Evolutionary conservation across 2,888 invertebrate species (phyloP).

Genomic region (Cheilosia vulpina): DNA sequence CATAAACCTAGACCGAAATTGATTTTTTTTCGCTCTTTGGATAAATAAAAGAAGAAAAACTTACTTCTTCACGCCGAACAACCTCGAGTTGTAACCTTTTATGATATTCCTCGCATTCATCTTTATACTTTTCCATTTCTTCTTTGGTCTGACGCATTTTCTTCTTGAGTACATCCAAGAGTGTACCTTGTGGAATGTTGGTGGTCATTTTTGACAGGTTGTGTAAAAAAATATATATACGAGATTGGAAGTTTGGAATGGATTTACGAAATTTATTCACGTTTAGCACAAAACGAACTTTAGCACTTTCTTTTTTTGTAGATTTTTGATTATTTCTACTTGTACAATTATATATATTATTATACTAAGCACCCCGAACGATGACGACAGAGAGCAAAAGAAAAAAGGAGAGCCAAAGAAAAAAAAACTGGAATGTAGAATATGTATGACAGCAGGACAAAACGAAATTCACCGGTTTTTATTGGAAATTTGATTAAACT

Average conservation of each 20-base stretch:
- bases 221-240: slow-evolving; percentile 29
- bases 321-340: slow-evolving; percentile 24
- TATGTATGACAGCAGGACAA: slow-evolving; percentile 64
- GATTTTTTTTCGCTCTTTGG: not conserved
- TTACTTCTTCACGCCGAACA: slow-evolving; percentile 99
- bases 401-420: slow-evolving; percentile 32
- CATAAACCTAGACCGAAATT: slow-evolving; percentile 9
- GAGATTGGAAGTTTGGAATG: slow-evolving; percentile 21
- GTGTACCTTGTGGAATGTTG: slow-evolving; percentile 95
- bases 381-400: slow-evolving; percentile 66
- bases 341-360: not conserved
- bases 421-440: slow-evolving; percentile 68
- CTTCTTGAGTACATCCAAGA: slow-evolving; percentile 98
- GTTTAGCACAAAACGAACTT: slow-evolving; percentile 27
- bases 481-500: not conserved
- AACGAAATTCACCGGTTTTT: slow-evolving; percentile 68
- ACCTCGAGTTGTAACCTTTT: slow-evolving; percentile 97
- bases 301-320: slow-evolving; percentile 18
- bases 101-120: slow-evolving; percentile 98
- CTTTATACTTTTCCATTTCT: slow-evolving; percentile 99
- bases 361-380: slow-evolving; percentile 55
- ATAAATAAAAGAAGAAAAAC: slow-evolving; percentile 81
- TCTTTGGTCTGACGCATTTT: slow-evolving; percentile 99
- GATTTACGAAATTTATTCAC: slow-evolving; percentile 11
- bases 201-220: slow-evolving; percentile 88